Percentiles rank a stretch among this genome's conserved stretches.
These are phyloP conservation scores for Smithornis capensis DNA, from an alignment of 2,113 vertebrate genomes.

Conservation along the genomic window DNA sequence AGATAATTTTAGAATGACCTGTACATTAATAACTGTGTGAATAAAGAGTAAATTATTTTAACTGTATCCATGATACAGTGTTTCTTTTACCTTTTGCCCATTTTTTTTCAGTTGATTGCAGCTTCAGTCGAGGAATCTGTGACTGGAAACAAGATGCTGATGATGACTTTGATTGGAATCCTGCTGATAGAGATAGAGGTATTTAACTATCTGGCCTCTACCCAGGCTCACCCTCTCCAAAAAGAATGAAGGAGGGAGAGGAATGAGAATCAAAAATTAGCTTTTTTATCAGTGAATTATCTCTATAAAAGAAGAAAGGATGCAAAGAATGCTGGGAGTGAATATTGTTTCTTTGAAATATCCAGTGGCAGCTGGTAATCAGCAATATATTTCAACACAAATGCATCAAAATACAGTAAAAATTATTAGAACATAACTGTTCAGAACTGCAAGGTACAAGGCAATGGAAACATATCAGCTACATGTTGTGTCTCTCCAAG, in stretches of 20 bases:
- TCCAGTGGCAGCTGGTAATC: not conserved
- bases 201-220: conserved; percentile 27
- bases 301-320: not conserved
- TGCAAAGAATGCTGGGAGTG: not conserved
- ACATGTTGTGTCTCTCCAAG: rapidly evolving
- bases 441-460: not conserved
- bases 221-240: not conserved
- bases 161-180: conserved; percentile 92
- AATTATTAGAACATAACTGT: not conserved
- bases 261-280: not conserved
- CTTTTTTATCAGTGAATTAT: not conserved
- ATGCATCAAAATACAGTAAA: not conserved
- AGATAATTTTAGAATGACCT: not conserved
- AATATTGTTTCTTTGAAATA: not conserved
- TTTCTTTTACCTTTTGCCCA: not conserved
- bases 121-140: conserved; percentile 87
- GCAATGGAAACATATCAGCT: not conserved
- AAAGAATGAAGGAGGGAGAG: rapidly evolving
- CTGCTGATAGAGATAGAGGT: conserved; percentile 86
- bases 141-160: conserved; percentile 90
- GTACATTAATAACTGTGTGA: not conserved
- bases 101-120: conserved; percentile 83
- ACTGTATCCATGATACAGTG: not conserved
- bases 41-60: not conserved
- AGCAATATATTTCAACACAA: not conserved